Base-by-base conservation (phyloP, 2,888 invertebrate genomes). In the Junonia oenone region DNA sequence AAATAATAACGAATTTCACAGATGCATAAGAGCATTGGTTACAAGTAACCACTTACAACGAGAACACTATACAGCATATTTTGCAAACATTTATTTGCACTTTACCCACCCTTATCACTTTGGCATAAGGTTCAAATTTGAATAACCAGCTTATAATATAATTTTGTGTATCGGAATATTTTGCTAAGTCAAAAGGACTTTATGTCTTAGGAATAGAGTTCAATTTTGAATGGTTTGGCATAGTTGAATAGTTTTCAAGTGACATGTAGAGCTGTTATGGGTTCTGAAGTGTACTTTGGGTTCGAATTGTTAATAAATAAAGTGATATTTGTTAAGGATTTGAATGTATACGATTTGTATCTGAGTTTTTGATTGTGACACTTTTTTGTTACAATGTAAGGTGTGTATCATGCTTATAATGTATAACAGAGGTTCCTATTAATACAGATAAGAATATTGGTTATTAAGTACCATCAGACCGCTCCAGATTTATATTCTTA, bases 271-370 rank as follows among this genome's bases (percentile, higher is more conserved):
- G n/a, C 43, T 43, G 19, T 43, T 38, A 38, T 43, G 43, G 43
- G 6, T 26, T 26, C 13, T n/a, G 22, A 40, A 43, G 43, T n/a
- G 6, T 6, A 8, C 43, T 43, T 43, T 26, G 8, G 26, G 13
- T 27, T 19, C 29, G 40, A 55, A 58, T 55, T 55, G 58, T 55
- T 58, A 58, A 58, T 58, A 58, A 58, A 58, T 55, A 55, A 52
- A 58, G 55, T 51, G 58, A 58, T 58, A 58, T 55, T 58, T 45
- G 15, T 40, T 43, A 43, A 6, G 22, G 13, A 1, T 43, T 26
- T 26, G 5, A 22, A 26, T 22, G 6, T 2, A 43, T 6, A 8
- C 6, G 43, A 22, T 22, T 43, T 22, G 4, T 2, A 13, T 26
- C 22, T 22, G 26, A 13, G 17, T 22, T 14, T 4, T 9, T 33